Evolutionary conservation across 2,888 invertebrate species (phyloP).

Genomic region (Stenodema calcarata): DNA sequence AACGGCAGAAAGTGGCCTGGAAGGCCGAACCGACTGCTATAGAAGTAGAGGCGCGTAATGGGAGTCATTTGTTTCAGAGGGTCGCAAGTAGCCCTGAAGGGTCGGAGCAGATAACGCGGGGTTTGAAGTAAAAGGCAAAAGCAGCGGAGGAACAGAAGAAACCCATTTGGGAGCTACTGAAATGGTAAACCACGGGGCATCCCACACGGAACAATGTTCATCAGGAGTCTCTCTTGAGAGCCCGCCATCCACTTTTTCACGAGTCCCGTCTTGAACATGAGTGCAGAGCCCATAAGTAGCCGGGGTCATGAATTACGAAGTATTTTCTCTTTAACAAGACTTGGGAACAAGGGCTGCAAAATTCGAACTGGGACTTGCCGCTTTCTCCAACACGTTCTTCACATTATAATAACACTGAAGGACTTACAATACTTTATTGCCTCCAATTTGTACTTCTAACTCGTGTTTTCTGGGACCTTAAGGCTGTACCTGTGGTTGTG

Average conservation of each 20-base stretch:
- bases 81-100: constrained; percentile 14
- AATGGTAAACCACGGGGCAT: constrained; percentile 42
- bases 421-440: no score
- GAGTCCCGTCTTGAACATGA: neutral
- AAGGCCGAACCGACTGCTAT: neutral
- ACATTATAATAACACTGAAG: neutral
- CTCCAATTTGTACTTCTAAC: no score
- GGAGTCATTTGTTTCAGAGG: constrained; percentile 43
- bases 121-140: constrained; percentile 26
- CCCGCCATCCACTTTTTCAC: constrained; percentile 5
- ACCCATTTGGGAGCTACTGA: constrained; percentile 46
- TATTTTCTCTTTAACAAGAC: constrained; percentile 17
- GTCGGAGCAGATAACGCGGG: constrained; percentile 1
- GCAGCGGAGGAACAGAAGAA: constrained; percentile 20
- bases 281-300: constrained; percentile 8
- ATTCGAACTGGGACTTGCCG: neutral
- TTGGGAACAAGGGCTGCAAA: neutral
- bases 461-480: no score
- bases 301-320: neutral
- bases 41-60: constrained; percentile 23
- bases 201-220: constrained; percentile 31
- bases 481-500: no score
- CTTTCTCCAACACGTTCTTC: neutral
- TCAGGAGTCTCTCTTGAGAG: neutral
- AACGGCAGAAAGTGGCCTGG: neutral